Percentiles rank a stretch among this genome's conserved stretches.
Evolutionary conservation across 2,888 invertebrate species (phyloP).

Genomic region (Campopleginae sp.): DNA sequence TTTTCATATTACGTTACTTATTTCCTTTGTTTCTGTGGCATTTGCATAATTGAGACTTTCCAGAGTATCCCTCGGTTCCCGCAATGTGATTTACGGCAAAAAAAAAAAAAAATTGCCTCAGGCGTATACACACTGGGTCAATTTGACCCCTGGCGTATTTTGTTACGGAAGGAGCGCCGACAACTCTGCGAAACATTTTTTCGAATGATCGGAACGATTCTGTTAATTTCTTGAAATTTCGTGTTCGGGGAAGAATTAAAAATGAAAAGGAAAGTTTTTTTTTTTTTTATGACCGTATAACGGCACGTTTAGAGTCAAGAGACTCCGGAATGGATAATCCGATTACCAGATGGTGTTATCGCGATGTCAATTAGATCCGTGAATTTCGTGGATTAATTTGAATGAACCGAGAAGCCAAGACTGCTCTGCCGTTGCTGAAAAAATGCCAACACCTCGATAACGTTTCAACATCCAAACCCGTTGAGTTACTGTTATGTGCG

Average conservation of each 20-base stretch:
- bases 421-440: not conserved
- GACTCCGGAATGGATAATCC: slow-evolving; percentile 41
- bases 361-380: slow-evolving; percentile 47
- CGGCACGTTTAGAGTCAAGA: not conserved
- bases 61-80: not conserved
- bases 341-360: slow-evolving; percentile 46
- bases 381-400: slow-evolving; percentile 49
- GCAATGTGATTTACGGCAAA: not conserved
- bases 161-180: too few relatives aligned
- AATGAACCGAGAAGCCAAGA: slow-evolving; percentile 2
- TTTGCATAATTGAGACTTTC: not conserved
- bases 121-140: too few relatives aligned
- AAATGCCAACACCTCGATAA: slow-evolving; percentile 4
- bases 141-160: too few relatives aligned
- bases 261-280: too few relatives aligned
- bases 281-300: not conserved
- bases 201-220: not conserved
- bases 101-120: too few relatives aligned
- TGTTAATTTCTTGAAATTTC: not conserved
- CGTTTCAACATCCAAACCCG: not conserved
- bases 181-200: too few relatives aligned
- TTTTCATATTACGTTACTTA: not conserved
- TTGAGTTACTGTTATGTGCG: not conserved
- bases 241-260: too few relatives aligned
- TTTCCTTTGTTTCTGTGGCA: not conserved